A percentile compares a stretch with the other conserved stretches of the same genome.
These are phyloP conservation scores for Gnathonemus echidnorhynchus DNA, from an alignment of 2,113 vertebrate genomes.

Conservation along the genomic window DNA sequence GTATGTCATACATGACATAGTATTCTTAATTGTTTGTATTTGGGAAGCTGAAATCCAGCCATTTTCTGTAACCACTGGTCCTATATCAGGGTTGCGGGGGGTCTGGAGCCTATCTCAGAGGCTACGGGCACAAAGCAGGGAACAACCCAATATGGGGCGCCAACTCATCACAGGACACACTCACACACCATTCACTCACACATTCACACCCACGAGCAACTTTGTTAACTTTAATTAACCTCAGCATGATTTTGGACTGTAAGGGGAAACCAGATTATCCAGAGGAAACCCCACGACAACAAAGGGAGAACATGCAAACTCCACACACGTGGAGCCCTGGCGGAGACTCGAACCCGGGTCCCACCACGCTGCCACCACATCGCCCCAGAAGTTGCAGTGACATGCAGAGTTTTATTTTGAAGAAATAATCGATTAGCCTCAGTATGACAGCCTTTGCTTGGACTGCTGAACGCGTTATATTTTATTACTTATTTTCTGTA, in stretches of 20 bases:
- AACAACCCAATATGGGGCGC: neutral
- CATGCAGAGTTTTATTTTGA: neutral
- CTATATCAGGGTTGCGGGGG: neutral
- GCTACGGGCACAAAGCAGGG: neutral
- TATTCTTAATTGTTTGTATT: neutral
- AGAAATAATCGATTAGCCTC: neutral
- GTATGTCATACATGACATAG: neutral
- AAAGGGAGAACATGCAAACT: neutral
- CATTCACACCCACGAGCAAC: neutral
- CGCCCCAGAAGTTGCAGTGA: neutral
- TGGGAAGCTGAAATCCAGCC: neutral
- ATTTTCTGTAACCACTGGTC: neutral
- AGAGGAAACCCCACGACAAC: neutral
- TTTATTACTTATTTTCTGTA: too few relatives aligned
- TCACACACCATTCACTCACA: neutral
- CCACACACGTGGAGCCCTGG: neutral
- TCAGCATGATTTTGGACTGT: neutral
- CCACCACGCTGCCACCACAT: neutral
- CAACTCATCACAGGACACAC: neutral
- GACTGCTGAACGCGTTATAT: too few relatives aligned
- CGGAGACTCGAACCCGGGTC: rapidly evolving
- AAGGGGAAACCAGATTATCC: neutral
- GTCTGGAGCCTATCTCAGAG: neutral
- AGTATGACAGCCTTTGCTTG: too few relatives aligned
- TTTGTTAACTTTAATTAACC: neutral